A percentile compares a stretch with the other conserved stretches of the same genome.
phyloP scores from a whole-genome alignment of 2,888 invertebrate species.

The Empis stercorea region DNA sequence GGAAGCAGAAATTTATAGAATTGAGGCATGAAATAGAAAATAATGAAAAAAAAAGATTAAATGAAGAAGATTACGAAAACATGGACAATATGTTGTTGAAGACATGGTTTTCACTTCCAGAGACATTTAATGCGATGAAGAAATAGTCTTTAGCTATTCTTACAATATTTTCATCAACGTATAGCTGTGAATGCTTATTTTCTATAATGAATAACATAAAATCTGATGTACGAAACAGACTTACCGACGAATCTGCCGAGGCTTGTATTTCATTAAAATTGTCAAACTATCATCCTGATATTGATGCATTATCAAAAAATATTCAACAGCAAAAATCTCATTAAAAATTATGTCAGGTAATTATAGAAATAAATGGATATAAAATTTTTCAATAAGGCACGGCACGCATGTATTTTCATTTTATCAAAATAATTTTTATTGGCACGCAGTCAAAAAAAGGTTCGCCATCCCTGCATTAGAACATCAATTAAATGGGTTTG shows the following conservation, averaged over 20 bases:
- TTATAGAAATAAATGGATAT: neutral
- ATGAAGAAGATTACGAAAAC: neutral
- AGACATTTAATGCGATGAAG: neutral
- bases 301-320: neutral
- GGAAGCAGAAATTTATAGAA: neutral
- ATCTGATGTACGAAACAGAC: neutral
- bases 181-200: neutral
- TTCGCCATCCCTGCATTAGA: neutral
- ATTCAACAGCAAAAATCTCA: neutral
- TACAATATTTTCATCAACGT: neutral
- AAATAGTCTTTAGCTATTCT: neutral
- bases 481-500: no score
- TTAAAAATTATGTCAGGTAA: neutral
- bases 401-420: conserved; percentile 1
- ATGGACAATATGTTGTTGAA: neutral
- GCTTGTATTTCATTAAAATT: neutral
- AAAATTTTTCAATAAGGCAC: neutral
- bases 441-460: neutral
- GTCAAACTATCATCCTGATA: neutral
- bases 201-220: neutral
- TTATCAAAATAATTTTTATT: neutral
- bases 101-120: neutral
- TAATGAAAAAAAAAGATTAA: conserved; percentile 1
- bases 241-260: neutral
- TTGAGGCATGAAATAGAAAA: neutral